phyloP scores from a whole-genome alignment of 2,888 invertebrate genomes.

The Caenorhabditis parvicauda region DNA sequence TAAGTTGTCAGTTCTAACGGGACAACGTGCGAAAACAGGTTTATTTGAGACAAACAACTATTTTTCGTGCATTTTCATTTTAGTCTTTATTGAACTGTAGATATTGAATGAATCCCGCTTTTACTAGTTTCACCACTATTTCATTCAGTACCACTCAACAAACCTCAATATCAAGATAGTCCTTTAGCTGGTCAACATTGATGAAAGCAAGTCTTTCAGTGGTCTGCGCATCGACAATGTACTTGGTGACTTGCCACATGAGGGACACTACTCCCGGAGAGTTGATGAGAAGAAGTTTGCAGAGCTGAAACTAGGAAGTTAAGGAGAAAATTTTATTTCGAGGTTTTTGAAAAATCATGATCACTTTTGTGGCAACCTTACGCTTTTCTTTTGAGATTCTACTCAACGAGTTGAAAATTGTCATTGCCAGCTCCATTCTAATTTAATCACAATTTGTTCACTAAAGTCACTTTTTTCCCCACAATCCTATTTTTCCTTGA shows the following conservation, averaged over 20 bases:
- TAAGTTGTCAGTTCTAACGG: too few species aligned
- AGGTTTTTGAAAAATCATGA: too few species aligned
- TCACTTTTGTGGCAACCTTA: too few species aligned
- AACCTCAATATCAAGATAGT: slow-evolving; percentile 38
- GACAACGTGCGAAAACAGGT: too few species aligned
- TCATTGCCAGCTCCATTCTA: too few species aligned
- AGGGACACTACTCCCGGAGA: slow-evolving; percentile 54
- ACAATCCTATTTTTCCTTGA: background rate
- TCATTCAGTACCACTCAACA: background rate
- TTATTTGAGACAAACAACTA: too few species aligned
- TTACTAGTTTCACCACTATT: background rate
- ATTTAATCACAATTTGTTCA: too few species aligned
- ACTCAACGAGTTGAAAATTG: too few species aligned
- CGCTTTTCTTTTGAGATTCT: too few species aligned
- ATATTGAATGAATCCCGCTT: too few species aligned
- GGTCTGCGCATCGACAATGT: slow-evolving; percentile 47
- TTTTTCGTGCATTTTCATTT: slow-evolving; percentile 15
- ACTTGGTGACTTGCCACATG: slow-evolving; percentile 51
- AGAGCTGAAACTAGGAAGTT: slow-evolving; percentile 32
- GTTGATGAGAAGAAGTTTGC: slow-evolving; percentile 50
- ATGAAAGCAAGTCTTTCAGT: slow-evolving; percentile 46
- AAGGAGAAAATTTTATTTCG: background rate
- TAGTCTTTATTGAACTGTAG: background rate
- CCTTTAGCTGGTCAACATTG: slow-evolving; percentile 44
- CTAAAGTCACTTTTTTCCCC: too few species aligned